Base-by-base conservation (phyloP, 1,140 invertebrate genomes). In the Zophobas morio region DNA sequence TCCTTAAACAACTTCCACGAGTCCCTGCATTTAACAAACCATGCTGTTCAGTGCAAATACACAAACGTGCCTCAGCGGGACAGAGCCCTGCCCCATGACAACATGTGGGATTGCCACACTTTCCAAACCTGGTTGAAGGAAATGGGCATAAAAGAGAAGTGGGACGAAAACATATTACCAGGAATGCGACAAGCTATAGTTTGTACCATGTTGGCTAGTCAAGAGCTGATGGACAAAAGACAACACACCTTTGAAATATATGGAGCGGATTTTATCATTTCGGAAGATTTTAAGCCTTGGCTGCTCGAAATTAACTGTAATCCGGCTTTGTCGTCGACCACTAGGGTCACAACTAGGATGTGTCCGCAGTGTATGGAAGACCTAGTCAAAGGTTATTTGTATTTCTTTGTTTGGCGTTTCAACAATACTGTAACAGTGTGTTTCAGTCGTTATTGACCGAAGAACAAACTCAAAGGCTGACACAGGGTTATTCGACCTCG, bases 281-380 rank as follows among this genome's bases (percentile, higher is more conserved):
- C 94, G 72, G 95, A 97, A 76, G 95, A 98, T 85, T 95, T 95
- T 80, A 92, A 92, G 60, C 95, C 96, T 0, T 98, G 96, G 95
- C 87, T 98, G 0, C 95, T 99, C 78, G 97, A 99, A 86, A 98
- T 99, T 77, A 98, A 98, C 85, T 96, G 95, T 3, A 96, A 95
- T 87, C 96, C 96, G 0, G 96, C 96, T 82, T 92, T 99, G 89
- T 95, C 95, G 39, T 90, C 93, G 5, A 96, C 94, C 0, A 98
- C 96, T 0, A 94, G 92, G 76, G 95, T 98, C 0, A 98, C 96
- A 0, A 92, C 94, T 0, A 87, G 93, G 73, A 89, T 99, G 81
- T 98, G 96, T 85, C 90, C 93, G 8, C 93, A 94, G 84, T 96
- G 95, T 57, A 89, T 98, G 63, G 96, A 98, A 85, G 96, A 99